Percentiles rank a stretch among this genome's conserved stretches.
Evolutionary conservation across 2,797 vertebrate genomes (phyloP).

Genomic region (Lepidocolaptes lacrymiger): DNA sequence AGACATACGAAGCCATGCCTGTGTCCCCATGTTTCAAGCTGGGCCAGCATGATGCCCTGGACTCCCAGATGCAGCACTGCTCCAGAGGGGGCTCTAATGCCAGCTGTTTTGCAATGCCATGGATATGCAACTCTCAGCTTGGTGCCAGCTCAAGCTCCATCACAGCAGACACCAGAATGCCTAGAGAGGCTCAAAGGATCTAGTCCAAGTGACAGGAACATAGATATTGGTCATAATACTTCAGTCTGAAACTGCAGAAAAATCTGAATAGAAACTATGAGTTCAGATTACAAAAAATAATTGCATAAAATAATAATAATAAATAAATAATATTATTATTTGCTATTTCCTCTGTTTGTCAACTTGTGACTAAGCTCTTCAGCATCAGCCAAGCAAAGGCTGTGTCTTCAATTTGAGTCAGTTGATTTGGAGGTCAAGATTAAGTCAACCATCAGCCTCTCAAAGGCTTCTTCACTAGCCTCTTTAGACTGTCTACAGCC

Average conservation of each 20-base stretch:
- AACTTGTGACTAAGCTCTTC: neutral
- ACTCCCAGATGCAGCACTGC: neutral
- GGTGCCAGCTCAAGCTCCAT: neutral
- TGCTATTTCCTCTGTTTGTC: neutral
- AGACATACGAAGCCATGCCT: neutral
- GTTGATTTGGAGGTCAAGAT: neutral
- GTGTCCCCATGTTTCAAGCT: neutral
- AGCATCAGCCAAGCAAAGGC: neutral
- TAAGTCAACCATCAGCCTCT: neutral
- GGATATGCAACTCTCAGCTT: neutral
- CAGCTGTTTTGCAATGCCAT: neutral
- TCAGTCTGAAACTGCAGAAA: neutral
- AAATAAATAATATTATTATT: no score
- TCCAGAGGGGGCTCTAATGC: rapidly evolving
- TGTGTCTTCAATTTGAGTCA: neutral
- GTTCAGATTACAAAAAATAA: neutral
- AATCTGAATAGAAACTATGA: neutral
- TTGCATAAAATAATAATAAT: neutral
- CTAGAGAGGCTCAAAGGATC: neutral
- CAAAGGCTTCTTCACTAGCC: neutral
- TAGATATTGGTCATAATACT: neutral
- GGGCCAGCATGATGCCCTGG: rapidly evolving
- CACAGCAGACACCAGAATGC: neutral
- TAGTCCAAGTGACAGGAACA: neutral
- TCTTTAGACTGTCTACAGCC: neutral